Evolutionary conservation across 1,140 invertebrate species (phyloP).

Genomic region (Leptopilina boulardi): DNA sequence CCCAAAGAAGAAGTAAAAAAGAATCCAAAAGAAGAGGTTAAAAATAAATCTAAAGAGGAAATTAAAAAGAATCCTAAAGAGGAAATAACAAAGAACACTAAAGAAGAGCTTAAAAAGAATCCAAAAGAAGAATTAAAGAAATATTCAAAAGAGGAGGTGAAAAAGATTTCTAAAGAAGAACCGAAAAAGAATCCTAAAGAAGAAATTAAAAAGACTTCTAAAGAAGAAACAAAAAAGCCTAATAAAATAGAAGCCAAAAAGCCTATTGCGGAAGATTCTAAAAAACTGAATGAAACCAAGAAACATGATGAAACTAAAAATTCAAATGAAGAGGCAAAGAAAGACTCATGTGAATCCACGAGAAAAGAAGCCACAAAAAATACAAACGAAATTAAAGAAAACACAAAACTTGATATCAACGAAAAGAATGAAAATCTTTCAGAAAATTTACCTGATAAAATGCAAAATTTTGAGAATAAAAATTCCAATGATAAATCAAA

Average conservation of each 20-base stretch:
- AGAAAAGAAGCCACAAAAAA: neutral
- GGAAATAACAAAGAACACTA: constrained; percentile 24
- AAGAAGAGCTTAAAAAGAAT: constrained; percentile 44
- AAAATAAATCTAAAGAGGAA: constrained; percentile 27
- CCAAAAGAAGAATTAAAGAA: constrained; percentile 44
- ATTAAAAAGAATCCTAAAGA: constrained; percentile 39
- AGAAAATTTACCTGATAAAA: constrained; percentile 17
- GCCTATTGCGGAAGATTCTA: neutral
- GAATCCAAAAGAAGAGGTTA: constrained; percentile 40
- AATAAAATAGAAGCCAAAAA: constrained; percentile 43
- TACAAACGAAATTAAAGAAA: neutral
- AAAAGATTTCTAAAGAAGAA: constrained; percentile 58
- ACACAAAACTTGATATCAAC: neutral
- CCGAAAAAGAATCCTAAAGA: constrained; percentile 41
- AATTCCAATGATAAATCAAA: neutral
- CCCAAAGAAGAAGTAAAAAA: constrained; percentile 42
- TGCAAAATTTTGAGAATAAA: constrained; percentile 44
- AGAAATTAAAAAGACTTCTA: constrained; percentile 17
- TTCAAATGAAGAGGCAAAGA: neutral
- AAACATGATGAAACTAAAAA: neutral
- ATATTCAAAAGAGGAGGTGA: constrained; percentile 57
- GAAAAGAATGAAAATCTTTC: neutral
- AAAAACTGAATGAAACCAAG: no score
- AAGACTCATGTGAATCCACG: neutral
- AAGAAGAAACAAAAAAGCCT: constrained; percentile 43